Evolutionary conservation across 2,797 vertebrate species (phyloP), one percentile per base, ranked within the genome.

Genomic region (Cryptoprocta ferox): DNA sequence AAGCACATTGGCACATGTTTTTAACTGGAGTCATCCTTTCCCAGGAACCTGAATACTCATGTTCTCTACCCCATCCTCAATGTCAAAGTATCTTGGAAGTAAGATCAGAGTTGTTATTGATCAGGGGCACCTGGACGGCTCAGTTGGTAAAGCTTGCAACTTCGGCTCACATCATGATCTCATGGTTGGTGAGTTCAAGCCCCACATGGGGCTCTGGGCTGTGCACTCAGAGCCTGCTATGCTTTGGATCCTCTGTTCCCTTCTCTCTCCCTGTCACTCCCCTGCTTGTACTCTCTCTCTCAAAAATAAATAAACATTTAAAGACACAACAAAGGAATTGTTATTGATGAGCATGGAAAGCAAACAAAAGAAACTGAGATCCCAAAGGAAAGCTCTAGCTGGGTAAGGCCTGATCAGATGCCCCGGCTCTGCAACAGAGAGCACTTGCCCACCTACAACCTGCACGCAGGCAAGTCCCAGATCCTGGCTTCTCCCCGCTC

Each of bases 311-410:
- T 50, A 53, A 53, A 53, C 50, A 53, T 18, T 53, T 53, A 53
- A 53, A 53, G 5, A 53, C 15, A 53, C 15, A 18, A 18, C 50
- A 53, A 53, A 18, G 50, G 50, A 83, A 75, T 30, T 75, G 50
- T 84, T 96, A 65, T 12, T 37, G 68, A 70, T 42, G 48, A 82
- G 26, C 26, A 76, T 82, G 19, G 42, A 87, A 94, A 50, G 42
- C 48, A 95, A 91, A 84, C n/a, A 86, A 50, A 97, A 90, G 53
- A 95, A 87, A 63, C 1, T 24, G 71, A 86, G 76, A 97, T 42
- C 42, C 42, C 37, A 92, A 85, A 85, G 68, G 63, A 85, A 66
- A 39, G 39, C 21, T 14, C 7, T 19, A 35, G 65, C n/a, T 71
- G 19, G 5, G 26, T 9, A 48, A 91, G 42, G 48, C 63, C 84